Evolutionary conservation across 2,113 vertebrate genomes (phyloP), one percentile per base, ranked within the genome.

Genomic region (Mobula birostris): DNA sequence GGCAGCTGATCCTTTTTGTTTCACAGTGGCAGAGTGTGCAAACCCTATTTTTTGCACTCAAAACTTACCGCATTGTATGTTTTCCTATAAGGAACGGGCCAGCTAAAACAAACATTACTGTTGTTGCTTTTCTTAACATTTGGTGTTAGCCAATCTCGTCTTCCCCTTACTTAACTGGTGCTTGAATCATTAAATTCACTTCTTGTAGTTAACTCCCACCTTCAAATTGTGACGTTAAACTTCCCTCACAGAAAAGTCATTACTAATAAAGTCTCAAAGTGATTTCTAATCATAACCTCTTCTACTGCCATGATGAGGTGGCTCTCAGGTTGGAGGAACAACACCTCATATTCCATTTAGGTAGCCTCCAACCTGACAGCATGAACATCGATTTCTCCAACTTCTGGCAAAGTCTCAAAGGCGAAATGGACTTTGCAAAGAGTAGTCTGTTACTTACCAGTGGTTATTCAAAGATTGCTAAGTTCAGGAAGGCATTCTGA

Each of bases 401-500:
- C 48, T 48, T 48, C 48, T 48, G 48, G 2, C 15, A 56, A 27
- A 95, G 94, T 94, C 87, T 94, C 94, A 94, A 83, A 94, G 95
- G 95, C 94, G 93, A 92, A 95, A 94, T 77, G 94, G 94, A 79
- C 90, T 68, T 95, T 90, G 85, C 88, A 94, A 87, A 85, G 94
- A 95, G 94, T 94, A 94, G 94, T 94, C 94, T 94, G 88, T 70
- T 95, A 94, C 95, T 94, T 95, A 95, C 48, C 21, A 94, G 94
- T 94, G 83, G 61, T 66, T 94, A 94, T 48, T 74, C 78, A 74
- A 76, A 95, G 94, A 95, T 95, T 95, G 94, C 95, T 95, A 94
- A 94, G 96, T 94, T 94, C 95, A 91, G 95, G 48, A 95, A 95
- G 95, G 95, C 95, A 80, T 80, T n/a, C 2, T 95, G 94, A 94